Percentiles rank a stretch among this genome's conserved stretches.
Evolutionary conservation across 2,888 invertebrate species (phyloP).

Genomic region (Diloba caeruleocephala): DNA sequence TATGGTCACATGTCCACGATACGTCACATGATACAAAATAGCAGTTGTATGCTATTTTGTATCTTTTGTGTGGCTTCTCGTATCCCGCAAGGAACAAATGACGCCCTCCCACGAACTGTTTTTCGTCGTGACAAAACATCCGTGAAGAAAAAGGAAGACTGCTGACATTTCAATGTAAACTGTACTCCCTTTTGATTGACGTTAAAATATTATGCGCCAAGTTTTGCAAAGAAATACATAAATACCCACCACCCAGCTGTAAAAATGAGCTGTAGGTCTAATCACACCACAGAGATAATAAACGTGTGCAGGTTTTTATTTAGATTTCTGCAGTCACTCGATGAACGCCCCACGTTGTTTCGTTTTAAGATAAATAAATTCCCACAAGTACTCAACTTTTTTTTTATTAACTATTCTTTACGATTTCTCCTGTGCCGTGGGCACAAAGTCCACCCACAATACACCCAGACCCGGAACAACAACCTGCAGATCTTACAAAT

Average conservation of each 20-base stretch:
- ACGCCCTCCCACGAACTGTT: conserved; percentile 48
- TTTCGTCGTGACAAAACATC: conserved; percentile 43
- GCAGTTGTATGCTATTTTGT: conserved; percentile 49
- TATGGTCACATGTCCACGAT: conserved; percentile 40
- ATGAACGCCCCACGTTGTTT: not conserved
- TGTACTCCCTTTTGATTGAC: conserved; percentile 44
- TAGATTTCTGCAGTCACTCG: too few species aligned
- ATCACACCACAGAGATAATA: too few species aligned
- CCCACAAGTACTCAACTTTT: too few species aligned
- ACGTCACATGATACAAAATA: too few species aligned
- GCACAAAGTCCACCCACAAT: too few species aligned
- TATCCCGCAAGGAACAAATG: conserved; percentile 42
- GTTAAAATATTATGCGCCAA: conserved; percentile 45
- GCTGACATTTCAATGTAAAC: conserved; percentile 42
- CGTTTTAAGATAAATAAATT: too few species aligned
- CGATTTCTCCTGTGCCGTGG: too few species aligned
- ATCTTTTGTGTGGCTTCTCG: conserved; percentile 44
- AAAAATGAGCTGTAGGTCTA: conserved; percentile 9
- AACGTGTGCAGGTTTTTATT: too few species aligned
- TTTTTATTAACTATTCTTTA: too few species aligned
- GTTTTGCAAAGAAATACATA: conserved; percentile 37
- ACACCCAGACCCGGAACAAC: too few species aligned
- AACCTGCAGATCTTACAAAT: too few species aligned
- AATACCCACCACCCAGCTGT: conserved; percentile 19
- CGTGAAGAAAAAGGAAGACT: conserved; percentile 32